Evolutionary conservation across 2,888 invertebrate species (phyloP), one percentile per base, ranked within the genome.

Genomic region (Drosophila fulvimacula): DNA sequence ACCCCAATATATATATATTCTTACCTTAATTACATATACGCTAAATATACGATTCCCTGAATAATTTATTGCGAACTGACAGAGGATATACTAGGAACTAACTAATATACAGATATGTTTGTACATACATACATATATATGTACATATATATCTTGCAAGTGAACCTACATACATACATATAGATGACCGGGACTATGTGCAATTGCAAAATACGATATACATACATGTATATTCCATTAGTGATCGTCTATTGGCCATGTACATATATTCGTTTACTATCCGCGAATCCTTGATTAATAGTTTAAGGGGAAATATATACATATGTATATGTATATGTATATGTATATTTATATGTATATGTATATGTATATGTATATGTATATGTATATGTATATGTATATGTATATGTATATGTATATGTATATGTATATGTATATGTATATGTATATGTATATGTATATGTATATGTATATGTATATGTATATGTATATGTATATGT

Each of bases 111-210:
- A n/a, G n/a, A n/a, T n/a, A n/a, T n/a, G n/a, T n/a, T n/a, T 19
- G n/a, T n/a, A n/a, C n/a, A 34, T 27, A 51, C n/a, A n/a, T n/a
- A n/a, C 15, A 32, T 19, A 34, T 19, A 19, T 32, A 9, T 39
- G 17, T 17, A 17, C 10, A n/a, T 41, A 6, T 41, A 11, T 19
- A n/a, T 27, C 13, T 19, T 19, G 1, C 5, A 48, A 11, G 5
- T n/a, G n/a, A n/a, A 30, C 7, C 1, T 30, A 30, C n/a, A n/a
- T n/a, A n/a, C n/a, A n/a, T n/a, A n/a, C n/a, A n/a, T n/a, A n/a
- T 32, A 38, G 21, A 41, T 38, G 38, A 41, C 27, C 61, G 79
- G 76, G 76, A 79, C 66, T 66, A 66, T 61, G 76, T 79, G 76
- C 79, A 79, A 79, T 76, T 39, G 4, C 48, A 32, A 36, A 46